Base-by-base conservation (phyloP, 2,113 vertebrate species). In the Archilochus colubris region DNA sequence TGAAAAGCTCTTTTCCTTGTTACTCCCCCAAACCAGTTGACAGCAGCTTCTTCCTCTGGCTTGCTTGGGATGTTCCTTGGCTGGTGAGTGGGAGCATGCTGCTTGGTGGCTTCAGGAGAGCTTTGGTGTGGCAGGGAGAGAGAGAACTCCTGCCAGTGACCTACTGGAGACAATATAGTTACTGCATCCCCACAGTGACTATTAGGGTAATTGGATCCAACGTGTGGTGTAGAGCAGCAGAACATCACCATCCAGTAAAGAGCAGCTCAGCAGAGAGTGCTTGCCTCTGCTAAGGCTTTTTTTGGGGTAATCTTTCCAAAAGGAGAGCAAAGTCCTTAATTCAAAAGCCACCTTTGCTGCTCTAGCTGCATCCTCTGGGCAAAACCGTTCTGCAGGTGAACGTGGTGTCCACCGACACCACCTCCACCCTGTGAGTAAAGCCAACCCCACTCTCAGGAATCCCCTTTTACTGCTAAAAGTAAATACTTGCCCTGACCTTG, bases 21-120 rank as follows among this genome's bases (percentile, higher is more conserved):
- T 70, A 5, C 28, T 25, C 4, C 30, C 38, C 57, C 55, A 9
- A 7, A 20, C 17, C 8, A 1, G 10, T 11, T 0, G 1, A 48
- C 3, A 4, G 9, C 3, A 5, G 31, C 24, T 40, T 58, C 44
- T 59, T 63, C 24, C 31, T 40, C 27, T 40, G 50, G 58, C 58
- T 77, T 18, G 53, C 31, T 67, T 0, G 4, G 53, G 64, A 24
- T 66, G 40, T 53, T 87, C 27, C 36, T 83, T 38, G 67, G 67
- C 61, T 28, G 7, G 43, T 40, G 14, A 8, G 24, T 64, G 1
- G 5, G 30, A 54, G 12, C 2, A 2, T 58, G 55, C 48, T 18
- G 80, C 62, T 84, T 36, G 2, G 4, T 1, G 2, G 50, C 57
- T 58, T 46, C 0, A 2, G 40, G 30, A n/a, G 61, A n/a, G 74